A percentile compares a stretch with the other conserved stretches of the same genome.
Conservation (phyloP, 1,140 invertebrate genomes). For the Episyrphus balteatus region DNA sequence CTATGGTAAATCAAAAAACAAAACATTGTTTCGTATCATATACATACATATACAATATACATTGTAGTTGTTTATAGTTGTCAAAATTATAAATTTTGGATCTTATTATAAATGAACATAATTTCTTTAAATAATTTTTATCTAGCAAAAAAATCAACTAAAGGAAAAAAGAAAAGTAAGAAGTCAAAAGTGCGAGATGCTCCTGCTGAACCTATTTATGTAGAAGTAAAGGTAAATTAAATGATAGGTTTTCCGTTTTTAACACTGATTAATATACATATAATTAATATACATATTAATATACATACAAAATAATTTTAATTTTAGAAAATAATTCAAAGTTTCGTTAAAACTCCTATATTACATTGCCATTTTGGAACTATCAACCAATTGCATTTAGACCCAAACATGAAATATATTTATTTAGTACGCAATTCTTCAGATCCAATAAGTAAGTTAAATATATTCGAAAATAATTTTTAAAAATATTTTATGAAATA, state of each 20-base stretch:
- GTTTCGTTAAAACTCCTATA: slow-evolving; percentile 47
- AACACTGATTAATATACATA: too few species aligned
- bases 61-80: too few species aligned
- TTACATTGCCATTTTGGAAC: slow-evolving; percentile 54
- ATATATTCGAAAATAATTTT: neutral
- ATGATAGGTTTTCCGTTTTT: neutral
- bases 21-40: too few species aligned
- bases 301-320: too few species aligned
- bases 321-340: slow-evolving; percentile 33
- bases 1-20: neutral
- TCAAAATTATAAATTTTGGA: too few species aligned
- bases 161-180: slow-evolving; percentile 4
- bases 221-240: slow-evolving; percentile 31
- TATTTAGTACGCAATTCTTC: slow-evolving; percentile 55
- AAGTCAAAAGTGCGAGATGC: slow-evolving; percentile 13
- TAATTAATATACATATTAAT: too few species aligned
- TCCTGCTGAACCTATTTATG: slow-evolving; percentile 21
- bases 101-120: too few species aligned
- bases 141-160: slow-evolving; percentile 6
- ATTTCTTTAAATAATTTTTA: neutral
- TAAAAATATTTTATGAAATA: slow-evolving; percentile 8
- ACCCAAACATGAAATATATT: slow-evolving; percentile 44
- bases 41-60: too few species aligned
- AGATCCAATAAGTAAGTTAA: slow-evolving; percentile 41
- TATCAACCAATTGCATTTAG: slow-evolving; percentile 38